Evolutionary conservation across 2,797 vertebrate genomes (phyloP).

Genomic region (Eutrigla gurnardus): DNA sequence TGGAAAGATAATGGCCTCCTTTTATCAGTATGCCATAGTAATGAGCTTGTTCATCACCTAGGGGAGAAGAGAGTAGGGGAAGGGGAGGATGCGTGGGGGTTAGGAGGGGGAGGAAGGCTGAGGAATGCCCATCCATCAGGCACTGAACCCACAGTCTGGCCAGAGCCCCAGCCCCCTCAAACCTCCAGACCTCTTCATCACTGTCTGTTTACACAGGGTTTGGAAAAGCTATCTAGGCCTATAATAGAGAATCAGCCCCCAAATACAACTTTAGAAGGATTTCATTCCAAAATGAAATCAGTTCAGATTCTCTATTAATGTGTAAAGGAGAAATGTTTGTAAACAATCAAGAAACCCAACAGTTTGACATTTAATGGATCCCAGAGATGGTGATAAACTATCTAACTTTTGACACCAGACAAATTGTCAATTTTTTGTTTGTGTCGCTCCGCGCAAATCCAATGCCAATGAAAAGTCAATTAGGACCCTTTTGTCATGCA

Average conservation of each 20-base stretch:
- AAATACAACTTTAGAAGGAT: not conserved
- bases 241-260: not conserved
- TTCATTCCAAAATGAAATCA: not conserved
- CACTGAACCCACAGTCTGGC: conserved; percentile 43
- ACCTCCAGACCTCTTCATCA: conserved; percentile 70
- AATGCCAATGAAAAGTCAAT: no score
- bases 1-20: conserved; percentile 73
- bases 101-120: conserved; percentile 36
- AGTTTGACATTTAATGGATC: not conserved
- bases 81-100: conserved; percentile 1
- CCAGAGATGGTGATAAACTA: not conserved
- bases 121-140: conserved; percentile 77
- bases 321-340: not conserved
- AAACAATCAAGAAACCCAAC: not conserved
- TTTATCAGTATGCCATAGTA: conserved; percentile 69
- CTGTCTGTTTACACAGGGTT: conserved; percentile 30
- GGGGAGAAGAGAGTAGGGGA: conserved; percentile 36
- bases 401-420: not conserved
- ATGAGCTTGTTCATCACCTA: conserved; percentile 78
- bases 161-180: conserved; percentile 45
- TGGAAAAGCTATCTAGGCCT: conserved; percentile 12
- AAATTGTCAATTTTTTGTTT: not conserved
- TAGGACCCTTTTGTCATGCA: no score
- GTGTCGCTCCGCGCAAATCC: no score
- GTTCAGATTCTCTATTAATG: not conserved